Base-by-base conservation (phyloP, 2,113 vertebrate genomes). In the Bubo blakistoni region DNA sequence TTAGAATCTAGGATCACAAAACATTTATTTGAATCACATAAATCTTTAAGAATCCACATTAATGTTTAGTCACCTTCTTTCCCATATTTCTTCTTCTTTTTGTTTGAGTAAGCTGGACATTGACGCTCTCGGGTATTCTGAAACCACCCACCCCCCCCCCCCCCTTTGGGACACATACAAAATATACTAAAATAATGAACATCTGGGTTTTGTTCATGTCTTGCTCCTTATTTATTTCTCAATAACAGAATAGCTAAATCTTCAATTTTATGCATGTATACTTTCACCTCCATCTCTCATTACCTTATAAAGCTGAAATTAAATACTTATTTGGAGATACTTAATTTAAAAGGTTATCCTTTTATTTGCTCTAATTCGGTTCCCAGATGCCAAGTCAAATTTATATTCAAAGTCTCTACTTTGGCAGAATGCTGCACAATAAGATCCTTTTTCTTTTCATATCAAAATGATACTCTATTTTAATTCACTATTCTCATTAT, bases 301-400 rank as follows among this genome's bases (percentile, higher is more conserved):
- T 91, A 69, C 9, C 14, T 73, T 86, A 91, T 87, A 93, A 95
- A 92, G 29, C 16, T 76, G 70, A 94, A 94, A 92, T 86, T 81
- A 90, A 95, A 92, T 54, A 73, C 63, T 78, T 89, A 79, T 88
- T 96, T 94, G 21, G 47, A 80, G 40, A 55, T 11, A 93, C 8
- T 84, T 89, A 84, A 93, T 94, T 93, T 90, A 54, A 90, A 91
- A 58, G 11, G 6, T 84, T 96, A 72, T 59, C 40, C 18, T 82
- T 95, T 93, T 85, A 54, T 88, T 92, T 81, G 30, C 34, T 91
- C 29, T 85, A 88, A 88, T 83, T 94, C 42, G 79, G 16, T 86
- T 94, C 30, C 42, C 59, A 92, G 63, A 76, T 91, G 67, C 44
- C 61, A 95, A 90, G 91, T 65, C 2, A n/a, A 90, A 90, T 83